Evolutionary conservation across 2,797 vertebrate species (phyloP), one percentile per base, ranked within the genome.

Genomic region (Lagocephalus sceleratus): DNA sequence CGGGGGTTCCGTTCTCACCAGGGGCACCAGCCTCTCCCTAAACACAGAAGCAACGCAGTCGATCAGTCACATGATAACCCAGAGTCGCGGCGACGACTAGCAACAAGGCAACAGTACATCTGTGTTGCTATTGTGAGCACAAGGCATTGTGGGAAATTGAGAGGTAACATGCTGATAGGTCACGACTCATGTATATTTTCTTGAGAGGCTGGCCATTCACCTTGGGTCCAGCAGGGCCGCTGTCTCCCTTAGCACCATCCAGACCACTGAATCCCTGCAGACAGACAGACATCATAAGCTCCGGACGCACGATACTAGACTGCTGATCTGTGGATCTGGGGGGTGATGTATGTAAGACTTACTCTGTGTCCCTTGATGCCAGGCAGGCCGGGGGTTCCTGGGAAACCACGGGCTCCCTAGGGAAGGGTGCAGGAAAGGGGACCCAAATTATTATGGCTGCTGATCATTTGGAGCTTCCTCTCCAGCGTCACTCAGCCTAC

Each of bases 361-460:
- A 99, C 97, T 90, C 97, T 92, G 92, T 98, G 96, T 91, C 97
- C 97, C 90, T 99, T 99, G 93, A 98, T 95, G 73, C 97, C 97
- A 5, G 97, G 97, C 57, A 99, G 91, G 52, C 97, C 96, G 1
- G 97, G 96, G 49, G 96, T 99, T 93, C 97, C 97, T 6, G 97
- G 97, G 87, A 99, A 93, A 78, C 97, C 97, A 75, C 97, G 95
- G 66, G 96, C 96, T 65, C 96, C 97, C 97, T 99, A 14, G 12
- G 32, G 21, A 53, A 42, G 11, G 40, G 16, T 16, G 5, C n/a
- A 19, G 19, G 15, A 39, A 45, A 32, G 20, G 49, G 44, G 56
- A 5, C 5, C 29, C 1, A 54, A 1, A 60, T 2, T 41, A 47
- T 11, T 16, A 51, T 25, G 15, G 32, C 0, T 19, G n/a, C 42